These are phyloP conservation scores for Acanthosepion lycidas DNA, from an alignment of 2,888 invertebrate genomes.

Conservation along the genomic window DNA sequence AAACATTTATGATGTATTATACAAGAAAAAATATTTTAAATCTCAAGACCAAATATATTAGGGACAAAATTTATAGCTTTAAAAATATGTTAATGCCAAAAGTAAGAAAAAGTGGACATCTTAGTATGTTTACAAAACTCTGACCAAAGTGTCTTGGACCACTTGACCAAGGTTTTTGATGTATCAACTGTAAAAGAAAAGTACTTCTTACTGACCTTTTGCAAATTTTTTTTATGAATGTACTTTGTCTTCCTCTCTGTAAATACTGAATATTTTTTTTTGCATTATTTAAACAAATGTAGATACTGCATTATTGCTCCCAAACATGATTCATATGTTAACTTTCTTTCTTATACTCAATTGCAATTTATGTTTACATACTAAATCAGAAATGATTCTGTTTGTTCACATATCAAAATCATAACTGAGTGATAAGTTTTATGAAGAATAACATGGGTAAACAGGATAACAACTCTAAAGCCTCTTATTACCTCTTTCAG, in stretches of 20 bases:
- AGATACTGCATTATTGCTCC: background rate
- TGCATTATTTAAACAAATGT: background rate
- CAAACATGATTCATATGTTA: background rate
- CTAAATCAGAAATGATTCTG: too few relatives aligned
- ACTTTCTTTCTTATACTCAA: background rate
- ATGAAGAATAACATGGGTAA: too few relatives aligned
- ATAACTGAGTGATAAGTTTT: too few relatives aligned
- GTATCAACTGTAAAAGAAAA: background rate
- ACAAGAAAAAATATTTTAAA: background rate
- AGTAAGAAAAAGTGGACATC: background rate
- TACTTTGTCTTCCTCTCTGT: background rate
- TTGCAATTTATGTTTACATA: too few relatives aligned
- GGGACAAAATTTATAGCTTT: background rate
- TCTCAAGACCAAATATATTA: too few relatives aligned
- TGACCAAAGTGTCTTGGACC: background rate
- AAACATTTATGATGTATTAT: background rate
- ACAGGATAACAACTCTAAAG: too few relatives aligned
- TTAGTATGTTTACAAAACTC: background rate
- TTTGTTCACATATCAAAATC: too few relatives aligned
- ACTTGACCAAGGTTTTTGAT: background rate
- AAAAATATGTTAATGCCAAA: background rate
- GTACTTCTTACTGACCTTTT: background rate
- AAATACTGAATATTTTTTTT: background rate
- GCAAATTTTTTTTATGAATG: background rate
- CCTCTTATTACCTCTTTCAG: too few relatives aligned